Base-by-base conservation (phyloP, 1,140 invertebrate species). In the Meloidogyne exigua region DNA sequence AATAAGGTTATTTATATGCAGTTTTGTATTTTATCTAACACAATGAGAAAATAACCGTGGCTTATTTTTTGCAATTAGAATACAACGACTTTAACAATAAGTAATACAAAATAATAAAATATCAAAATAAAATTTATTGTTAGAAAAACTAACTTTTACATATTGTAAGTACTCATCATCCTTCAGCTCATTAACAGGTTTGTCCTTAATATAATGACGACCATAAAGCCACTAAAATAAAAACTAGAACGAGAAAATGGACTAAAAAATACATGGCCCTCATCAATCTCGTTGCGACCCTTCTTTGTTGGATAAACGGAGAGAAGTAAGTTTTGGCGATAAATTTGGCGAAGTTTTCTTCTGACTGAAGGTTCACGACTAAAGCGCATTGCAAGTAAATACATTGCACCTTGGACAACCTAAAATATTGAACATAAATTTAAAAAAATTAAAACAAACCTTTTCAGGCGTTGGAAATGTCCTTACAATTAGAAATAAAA, bases 191-290 rank as follows among this genome's bases (percentile, higher is more conserved):
- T 92, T 90, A 0, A 99, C 93, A 0, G 95, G 95, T 88, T 99
- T 99, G 84, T 94, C 93, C 84, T 93, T 94, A 10, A 99, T 83
- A 88, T 97, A 99, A 84, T 98, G 98, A 90, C 96, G 91, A 5
- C 91, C 90, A 87, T 85, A 91, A 10, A 88, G 63, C 0, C 92
- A 91, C 49, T 57, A n/a, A n/a, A 57, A n/a, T n/a, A n/a, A 57
- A n/a, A 57, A 5, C 9, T 57, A 7, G 3, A 0, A n/a, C 0
- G 0, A 57, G 7, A 57, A n/a, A 57, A n/a, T n/a, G 1, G 1
- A 57, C 9, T n/a, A 18, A 44, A n/a, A 57, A 57, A 57, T 57
- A 57, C 49, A 88, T 98, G 95, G 78, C 92, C 92, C 89, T 99
- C 96, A 79, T 90, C 89, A 69, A 90, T 89, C 65, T 81, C 79